Base-by-base conservation (phyloP, 64 coral and sea anemone species). In the Orbicella faveolata region DNA sequence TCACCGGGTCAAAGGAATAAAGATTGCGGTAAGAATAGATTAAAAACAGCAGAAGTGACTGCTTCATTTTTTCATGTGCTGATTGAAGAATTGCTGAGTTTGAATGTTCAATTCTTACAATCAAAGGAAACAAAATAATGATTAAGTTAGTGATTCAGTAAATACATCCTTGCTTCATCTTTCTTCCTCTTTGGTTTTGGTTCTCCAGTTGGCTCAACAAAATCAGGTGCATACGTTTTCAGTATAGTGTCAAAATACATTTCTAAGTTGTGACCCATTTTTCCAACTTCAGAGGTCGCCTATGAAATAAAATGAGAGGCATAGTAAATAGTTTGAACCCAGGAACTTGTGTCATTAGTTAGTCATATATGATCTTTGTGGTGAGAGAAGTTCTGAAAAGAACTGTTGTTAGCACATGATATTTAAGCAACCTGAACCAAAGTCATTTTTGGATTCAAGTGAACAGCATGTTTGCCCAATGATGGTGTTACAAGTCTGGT, bases 231-330 rank as follows among this genome's bases (percentile, higher is more conserved):
- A 55, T 95, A 99, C 70, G 93, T 95, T 21, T 91, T 89, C 70
- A 99, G 66, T 26, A 95, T 57, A 6, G 65, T 90, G 74, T 95
- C 84, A 88, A 95, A 99, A 79, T 95, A 93, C 19, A 93, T 35
- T 74, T 95, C 96, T 4, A 99, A 70, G 64, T 93, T 99, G 70
- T 78, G 89, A 30, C 96, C 96, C 96, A 99, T 99, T 54, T 94
- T 95, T 55, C 96, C 96, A 86, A 99, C 96, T 88, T 99, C 96
- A 30, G 96, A 99, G 53, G 73, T 88, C 52, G 89, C 96, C 96
- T 99, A 51, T 63, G 19, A 37, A 76, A 87, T 34, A 30, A 88
- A 79, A 26, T 30, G 30, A 73, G 21, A 54, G 1, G 23, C 19
- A 23, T 5, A 68, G 19, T 9, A 68, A 83, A 59, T 48, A 48